phyloP scores from a whole-genome alignment of 2,888 invertebrate genomes.

The Thecophora atra region DNA sequence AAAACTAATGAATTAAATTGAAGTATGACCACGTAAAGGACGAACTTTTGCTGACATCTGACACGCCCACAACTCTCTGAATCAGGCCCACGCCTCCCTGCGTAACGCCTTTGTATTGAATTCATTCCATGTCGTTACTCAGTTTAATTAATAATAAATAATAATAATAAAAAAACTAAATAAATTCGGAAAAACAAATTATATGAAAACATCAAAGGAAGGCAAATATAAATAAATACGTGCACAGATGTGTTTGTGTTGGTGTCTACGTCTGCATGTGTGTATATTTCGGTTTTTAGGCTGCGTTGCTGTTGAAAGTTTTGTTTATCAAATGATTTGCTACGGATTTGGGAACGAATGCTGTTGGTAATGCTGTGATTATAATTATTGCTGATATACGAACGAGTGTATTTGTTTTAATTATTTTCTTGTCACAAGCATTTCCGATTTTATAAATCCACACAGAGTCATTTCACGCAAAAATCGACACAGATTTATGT shows the following conservation, averaged over 20 bases:
- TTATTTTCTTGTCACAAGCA: too few species aligned
- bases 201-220: background rate
- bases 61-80: background rate
- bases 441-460: too few species aligned
- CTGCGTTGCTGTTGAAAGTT: background rate
- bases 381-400: too few species aligned
- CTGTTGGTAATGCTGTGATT: background rate
- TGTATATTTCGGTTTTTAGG: background rate
- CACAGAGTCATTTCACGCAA: too few species aligned
- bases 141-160: slow-evolving; percentile 1
- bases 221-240: background rate
- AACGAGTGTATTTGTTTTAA: too few species aligned
- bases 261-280: background rate
- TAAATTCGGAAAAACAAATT: background rate
- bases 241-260: background rate
- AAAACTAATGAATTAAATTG: background rate
- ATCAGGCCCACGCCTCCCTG: background rate
- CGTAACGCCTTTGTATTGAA: background rate
- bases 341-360: background rate
- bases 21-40: background rate
- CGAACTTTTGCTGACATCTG: too few species aligned
- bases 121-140: background rate
- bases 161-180: background rate
- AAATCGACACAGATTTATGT: too few species aligned
- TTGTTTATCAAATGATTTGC: background rate